Evolutionary conservation across 2,888 invertebrate genomes (phyloP).

Genomic region (Eucera pruinosa): DNA sequence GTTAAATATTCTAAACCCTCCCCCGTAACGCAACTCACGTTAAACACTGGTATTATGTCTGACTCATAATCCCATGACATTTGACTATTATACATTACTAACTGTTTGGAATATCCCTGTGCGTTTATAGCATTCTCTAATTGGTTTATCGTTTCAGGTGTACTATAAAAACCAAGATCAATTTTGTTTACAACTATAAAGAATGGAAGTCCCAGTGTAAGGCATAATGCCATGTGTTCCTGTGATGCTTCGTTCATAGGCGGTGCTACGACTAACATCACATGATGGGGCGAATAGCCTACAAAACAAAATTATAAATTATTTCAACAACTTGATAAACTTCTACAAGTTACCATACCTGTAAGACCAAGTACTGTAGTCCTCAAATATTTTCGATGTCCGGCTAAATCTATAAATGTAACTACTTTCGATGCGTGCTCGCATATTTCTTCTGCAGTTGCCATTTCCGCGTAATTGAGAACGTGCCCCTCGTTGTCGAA

Average conservation of each 20-base stretch:
- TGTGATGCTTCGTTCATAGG: conserved; percentile 85
- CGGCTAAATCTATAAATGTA: conserved; percentile 97
- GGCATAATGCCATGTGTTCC: conserved; percentile 94
- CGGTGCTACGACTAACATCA: conserved; percentile 89
- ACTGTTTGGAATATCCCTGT: conserved; percentile 79
- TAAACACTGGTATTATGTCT: conserved; percentile 90
- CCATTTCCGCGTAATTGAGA: conserved; percentile 94
- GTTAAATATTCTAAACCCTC: conserved; percentile 92
- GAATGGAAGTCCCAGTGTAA: conserved; percentile 94
- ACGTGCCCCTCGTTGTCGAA: conserved; percentile 94
- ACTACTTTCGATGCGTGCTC: conserved; percentile 96
- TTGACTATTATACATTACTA: conserved; percentile 74
- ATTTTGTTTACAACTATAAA: conserved; percentile 97
- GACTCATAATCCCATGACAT: conserved; percentile 70
- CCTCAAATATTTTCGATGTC: conserved; percentile 97
- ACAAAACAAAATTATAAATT: not conserved
- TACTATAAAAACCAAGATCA: conserved; percentile 88
- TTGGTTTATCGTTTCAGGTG: conserved; percentile 77
- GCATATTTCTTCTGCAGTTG: conserved; percentile 97
- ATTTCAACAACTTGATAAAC: not conserved
- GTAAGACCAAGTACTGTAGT: conserved; percentile 98
- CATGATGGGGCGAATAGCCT: conserved; percentile 96
- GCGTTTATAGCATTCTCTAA: conserved; percentile 77
- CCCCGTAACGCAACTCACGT: conserved; percentile 96
- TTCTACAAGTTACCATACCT: conserved; percentile 83